These are phyloP conservation scores for Macrophya alboannulata DNA, from an alignment of 2,888 invertebrate species.

Conservation along the genomic window DNA sequence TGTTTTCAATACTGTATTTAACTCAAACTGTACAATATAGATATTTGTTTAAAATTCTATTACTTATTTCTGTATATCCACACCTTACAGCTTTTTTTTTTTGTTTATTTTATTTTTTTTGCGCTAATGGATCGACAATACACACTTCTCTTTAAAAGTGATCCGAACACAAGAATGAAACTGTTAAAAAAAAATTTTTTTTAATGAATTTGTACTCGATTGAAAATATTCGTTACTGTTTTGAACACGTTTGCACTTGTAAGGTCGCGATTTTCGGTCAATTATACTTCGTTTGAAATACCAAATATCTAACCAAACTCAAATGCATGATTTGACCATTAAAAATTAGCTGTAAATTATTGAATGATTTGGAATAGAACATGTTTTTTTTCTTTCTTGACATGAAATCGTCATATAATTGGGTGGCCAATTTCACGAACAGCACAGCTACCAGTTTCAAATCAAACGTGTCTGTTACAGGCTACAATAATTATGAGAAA, in stretches of 20 bases:
- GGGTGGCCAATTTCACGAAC: slow-evolving; percentile 8
- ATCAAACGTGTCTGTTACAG: background rate
- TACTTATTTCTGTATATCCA: slow-evolving; percentile 1
- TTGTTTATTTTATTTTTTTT: background rate
- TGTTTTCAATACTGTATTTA: slow-evolving; percentile 25
- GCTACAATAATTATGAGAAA: slow-evolving; percentile 17
- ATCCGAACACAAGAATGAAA: background rate
- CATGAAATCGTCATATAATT: background rate
- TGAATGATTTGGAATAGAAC: background rate
- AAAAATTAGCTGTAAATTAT: background rate
- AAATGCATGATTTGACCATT: background rate
- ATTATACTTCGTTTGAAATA: background rate
- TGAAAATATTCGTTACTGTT: background rate
- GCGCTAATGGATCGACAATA: slow-evolving; percentile 1
- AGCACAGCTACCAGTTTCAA: slow-evolving; percentile 8
- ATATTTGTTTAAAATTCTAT: slow-evolving; percentile 30
- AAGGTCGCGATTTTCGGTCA: background rate
- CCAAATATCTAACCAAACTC: slow-evolving; percentile 8
- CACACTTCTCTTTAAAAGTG: background rate
- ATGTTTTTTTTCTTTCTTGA: background rate
- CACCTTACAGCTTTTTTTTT: background rate
- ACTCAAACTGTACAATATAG: slow-evolving; percentile 40
- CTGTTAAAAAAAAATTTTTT: background rate
- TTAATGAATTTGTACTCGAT: slow-evolving; percentile 14
- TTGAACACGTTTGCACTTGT: background rate